Conservation (phyloP, 2,888 invertebrate species). For the Lordiphosa andalusiaca region DNA sequence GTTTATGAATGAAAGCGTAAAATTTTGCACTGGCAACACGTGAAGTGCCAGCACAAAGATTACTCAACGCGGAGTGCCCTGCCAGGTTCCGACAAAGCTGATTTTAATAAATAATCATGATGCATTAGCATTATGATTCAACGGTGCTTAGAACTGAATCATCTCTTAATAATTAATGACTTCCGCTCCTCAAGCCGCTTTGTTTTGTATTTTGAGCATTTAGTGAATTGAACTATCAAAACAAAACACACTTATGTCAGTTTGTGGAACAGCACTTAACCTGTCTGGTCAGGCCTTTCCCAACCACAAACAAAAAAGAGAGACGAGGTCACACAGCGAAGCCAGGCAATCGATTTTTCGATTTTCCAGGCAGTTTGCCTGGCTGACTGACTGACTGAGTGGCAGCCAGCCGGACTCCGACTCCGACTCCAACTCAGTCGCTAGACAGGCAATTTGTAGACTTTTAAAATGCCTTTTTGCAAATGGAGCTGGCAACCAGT, state of each 20-base stretch:
- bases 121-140: slow-evolving; percentile 50
- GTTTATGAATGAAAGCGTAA: slow-evolving; percentile 59
- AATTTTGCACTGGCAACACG: slow-evolving; percentile 39
- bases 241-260: slow-evolving; percentile 51
- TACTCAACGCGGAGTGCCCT: slow-evolving; percentile 1
- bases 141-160: slow-evolving; percentile 34
- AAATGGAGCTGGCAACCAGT: slow-evolving; percentile 63
- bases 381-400: slow-evolving; percentile 51
- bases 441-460: slow-evolving; percentile 74
- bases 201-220: background rate
- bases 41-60: slow-evolving; percentile 20
- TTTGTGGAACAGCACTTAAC: slow-evolving; percentile 18
- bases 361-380: slow-evolving; percentile 37
- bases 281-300: slow-evolving; percentile 48
- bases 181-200: slow-evolving; percentile 17
- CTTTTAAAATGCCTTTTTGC: slow-evolving; percentile 62
- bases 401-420: slow-evolving; percentile 25
- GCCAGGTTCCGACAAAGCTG: slow-evolving; percentile 43
- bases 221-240: slow-evolving; percentile 22
- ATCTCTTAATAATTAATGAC: slow-evolving; percentile 40
- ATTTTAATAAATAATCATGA: slow-evolving; percentile 38
- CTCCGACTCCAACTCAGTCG: slow-evolving; percentile 34
- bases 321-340: slow-evolving; percentile 64
- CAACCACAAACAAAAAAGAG: slow-evolving; percentile 17
- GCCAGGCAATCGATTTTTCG: slow-evolving; percentile 56